These are phyloP conservation scores for Apis laboriosa DNA, from an alignment of 1,140 invertebrate genomes.

Conservation along the genomic window DNA sequence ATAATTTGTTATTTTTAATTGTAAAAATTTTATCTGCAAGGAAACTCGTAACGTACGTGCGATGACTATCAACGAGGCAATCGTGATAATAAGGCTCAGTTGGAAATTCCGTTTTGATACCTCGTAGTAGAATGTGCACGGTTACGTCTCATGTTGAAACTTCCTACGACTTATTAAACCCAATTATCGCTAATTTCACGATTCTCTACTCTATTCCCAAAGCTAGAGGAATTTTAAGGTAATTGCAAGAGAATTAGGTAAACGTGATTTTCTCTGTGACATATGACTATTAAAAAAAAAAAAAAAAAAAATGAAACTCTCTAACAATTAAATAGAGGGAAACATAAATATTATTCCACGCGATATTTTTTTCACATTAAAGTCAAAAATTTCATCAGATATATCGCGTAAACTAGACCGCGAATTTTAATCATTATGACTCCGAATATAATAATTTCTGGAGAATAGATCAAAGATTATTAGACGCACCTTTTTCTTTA, in stretches of 20 bases:
- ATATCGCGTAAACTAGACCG: too few relatives aligned
- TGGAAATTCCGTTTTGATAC: slow-evolving; percentile 1
- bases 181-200: slow-evolving; percentile 32
- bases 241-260: slow-evolving; percentile 4
- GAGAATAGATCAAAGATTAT: too few relatives aligned
- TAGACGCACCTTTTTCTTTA: too few relatives aligned
- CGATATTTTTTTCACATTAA: too few relatives aligned
- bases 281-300: neutral
- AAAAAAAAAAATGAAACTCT: neutral
- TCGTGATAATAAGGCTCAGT: neutral
- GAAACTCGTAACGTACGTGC: neutral
- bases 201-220: neutral
- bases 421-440: too few relatives aligned
- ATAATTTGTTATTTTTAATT: neutral
- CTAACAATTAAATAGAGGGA: neutral
- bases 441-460: too few relatives aligned
- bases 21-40: neutral
- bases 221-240: slow-evolving; percentile 5
- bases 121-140: neutral
- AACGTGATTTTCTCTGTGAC: neutral
- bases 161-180: slow-evolving; percentile 40
- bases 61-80: slow-evolving; percentile 11
- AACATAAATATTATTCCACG: too few relatives aligned
- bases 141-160: slow-evolving; percentile 13
- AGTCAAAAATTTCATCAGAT: too few relatives aligned